phyloP scores from a whole-genome alignment of 2,888 invertebrate genomes.

The Caenorhabditis macrosperma region DNA sequence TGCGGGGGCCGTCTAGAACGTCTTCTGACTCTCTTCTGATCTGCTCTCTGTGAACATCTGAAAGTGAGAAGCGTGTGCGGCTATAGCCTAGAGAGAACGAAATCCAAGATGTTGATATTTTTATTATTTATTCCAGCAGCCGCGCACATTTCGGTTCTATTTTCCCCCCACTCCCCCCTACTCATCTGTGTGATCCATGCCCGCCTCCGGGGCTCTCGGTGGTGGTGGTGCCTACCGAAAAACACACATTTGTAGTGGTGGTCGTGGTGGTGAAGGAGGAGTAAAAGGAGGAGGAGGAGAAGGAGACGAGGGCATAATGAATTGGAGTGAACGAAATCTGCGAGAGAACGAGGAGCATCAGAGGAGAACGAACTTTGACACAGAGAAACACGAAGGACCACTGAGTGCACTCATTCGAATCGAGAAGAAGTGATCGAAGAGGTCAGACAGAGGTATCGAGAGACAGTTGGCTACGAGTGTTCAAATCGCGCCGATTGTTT shows the following conservation, averaged over 20 bases:
- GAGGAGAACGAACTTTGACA: no score
- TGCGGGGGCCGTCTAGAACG: no score
- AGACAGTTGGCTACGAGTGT: conserved; percentile 74
- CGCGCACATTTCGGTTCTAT: not conserved
- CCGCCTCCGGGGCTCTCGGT: not conserved
- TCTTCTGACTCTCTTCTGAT: not conserved
- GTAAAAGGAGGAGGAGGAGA: no score
- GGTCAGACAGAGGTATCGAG: conserved; percentile 26
- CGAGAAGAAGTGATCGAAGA: not conserved
- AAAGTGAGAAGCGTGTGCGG: not conserved
- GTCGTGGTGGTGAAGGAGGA: not conserved
- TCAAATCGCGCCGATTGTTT: conserved; percentile 62
- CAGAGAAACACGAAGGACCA: no score
- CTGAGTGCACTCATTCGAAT: no score
- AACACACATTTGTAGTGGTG: conserved; percentile 10
- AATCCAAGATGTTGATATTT: not conserved
- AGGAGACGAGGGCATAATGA: conserved; percentile 19
- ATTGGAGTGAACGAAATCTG: not conserved
- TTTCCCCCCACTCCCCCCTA: not conserved
- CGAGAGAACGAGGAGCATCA: no score
- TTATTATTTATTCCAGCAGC: conserved; percentile 2
- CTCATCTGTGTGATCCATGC: conserved; percentile 9
- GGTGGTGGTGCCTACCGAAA: not conserved
- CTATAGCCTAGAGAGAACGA: not conserved
- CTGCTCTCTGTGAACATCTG: not conserved